These are phyloP conservation scores for Chauna torquata DNA, from an alignment of 2,113 vertebrate species.

Conservation along the genomic window DNA sequence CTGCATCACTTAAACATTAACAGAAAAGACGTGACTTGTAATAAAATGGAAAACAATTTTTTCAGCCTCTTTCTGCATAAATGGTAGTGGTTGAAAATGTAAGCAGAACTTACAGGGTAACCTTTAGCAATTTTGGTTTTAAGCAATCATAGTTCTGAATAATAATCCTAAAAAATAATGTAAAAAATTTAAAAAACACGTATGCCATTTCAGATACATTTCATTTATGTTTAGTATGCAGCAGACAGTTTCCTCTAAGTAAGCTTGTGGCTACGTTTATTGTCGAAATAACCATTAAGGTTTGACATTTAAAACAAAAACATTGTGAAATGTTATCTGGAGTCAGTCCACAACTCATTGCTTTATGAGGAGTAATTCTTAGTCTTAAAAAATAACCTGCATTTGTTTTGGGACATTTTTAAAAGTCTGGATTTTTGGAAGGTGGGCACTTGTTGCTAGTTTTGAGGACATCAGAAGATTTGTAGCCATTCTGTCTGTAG, in stretches of 20 bases:
- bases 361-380: not conserved
- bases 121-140: not conserved
- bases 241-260: not conserved
- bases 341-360: conserved; percentile 19
- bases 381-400: not conserved
- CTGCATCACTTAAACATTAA: not conserved
- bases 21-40: not conserved
- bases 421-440: not conserved
- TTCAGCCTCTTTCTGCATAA: not conserved
- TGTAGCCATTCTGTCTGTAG: not conserved
- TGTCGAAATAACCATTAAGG: conserved; percentile 13
- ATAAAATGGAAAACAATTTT: not conserved
- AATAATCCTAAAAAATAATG: not conserved
- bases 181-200: not conserved
- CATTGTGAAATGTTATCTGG: conserved; percentile 38
- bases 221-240: not conserved
- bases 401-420: not conserved
- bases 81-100: not conserved
- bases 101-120: not conserved
- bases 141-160: not conserved
- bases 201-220: not conserved
- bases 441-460: not conserved
- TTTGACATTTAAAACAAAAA: conserved; percentile 58
- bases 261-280: not conserved
- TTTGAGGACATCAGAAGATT: not conserved